Conservation (phyloP, 2,797 vertebrate genomes). For the Channa striata region DNA sequence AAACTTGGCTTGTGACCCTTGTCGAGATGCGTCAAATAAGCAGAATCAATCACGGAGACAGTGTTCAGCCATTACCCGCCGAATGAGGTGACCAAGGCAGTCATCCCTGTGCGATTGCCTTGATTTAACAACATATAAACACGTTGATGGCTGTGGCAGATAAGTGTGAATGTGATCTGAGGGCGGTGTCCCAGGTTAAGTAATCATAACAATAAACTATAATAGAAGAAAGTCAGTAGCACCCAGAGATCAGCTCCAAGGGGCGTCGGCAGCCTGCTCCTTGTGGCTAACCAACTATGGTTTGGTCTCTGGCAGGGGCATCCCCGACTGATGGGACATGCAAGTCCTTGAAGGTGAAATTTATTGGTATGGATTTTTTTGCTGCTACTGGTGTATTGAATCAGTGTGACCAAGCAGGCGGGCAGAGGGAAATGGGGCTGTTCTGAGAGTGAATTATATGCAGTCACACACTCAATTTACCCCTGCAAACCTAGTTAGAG, state of each 20-base stretch:
- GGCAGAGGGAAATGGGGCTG: conserved; percentile 79
- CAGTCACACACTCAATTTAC: conserved; percentile 87
- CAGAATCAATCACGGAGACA: conserved; percentile 70
- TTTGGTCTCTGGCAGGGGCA: conserved; percentile 67
- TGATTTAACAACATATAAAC: conserved; percentile 70
- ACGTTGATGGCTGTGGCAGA: conserved; percentile 42
- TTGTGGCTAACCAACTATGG: conserved; percentile 70
- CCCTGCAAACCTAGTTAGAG: conserved; percentile 82
- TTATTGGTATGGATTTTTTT: conserved; percentile 85
- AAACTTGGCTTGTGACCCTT: conserved; percentile 63
- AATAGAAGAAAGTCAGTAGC: conserved; percentile 48
- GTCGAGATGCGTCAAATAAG: conserved; percentile 68
- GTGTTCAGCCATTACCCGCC: conserved; percentile 60
- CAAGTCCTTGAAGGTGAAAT: conserved; percentile 78
- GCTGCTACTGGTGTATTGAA: conserved; percentile 82
- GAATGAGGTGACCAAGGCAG: conserved; percentile 66
- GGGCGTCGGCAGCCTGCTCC: conserved; percentile 36
- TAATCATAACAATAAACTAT: conserved; percentile 56
- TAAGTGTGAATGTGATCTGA: conserved; percentile 42
- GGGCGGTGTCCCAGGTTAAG: conserved; percentile 33
- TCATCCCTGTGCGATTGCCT: conserved; percentile 52
- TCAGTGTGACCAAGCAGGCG: conserved; percentile 84
- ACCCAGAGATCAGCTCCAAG: conserved; percentile 31
- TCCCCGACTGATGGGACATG: conserved; percentile 73
- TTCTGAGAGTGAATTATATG: conserved; percentile 85